Evolutionary conservation across 1,140 invertebrate species (phyloP), one percentile per base, ranked within the genome.

Genomic region (Cyphomyrmex costatus): DNA sequence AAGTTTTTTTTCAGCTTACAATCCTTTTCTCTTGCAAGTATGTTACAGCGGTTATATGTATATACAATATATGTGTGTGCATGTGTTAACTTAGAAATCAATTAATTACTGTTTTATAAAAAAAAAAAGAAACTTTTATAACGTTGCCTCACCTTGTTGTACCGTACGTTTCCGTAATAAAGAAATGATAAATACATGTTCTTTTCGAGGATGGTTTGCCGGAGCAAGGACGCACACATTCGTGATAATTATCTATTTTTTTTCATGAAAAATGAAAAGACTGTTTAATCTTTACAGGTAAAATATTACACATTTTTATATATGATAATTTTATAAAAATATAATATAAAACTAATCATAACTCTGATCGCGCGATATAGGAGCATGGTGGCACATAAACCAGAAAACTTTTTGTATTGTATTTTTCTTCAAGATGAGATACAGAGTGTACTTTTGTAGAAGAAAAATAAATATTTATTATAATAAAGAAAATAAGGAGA

Each of bases 141-240:
- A 65, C 56, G 53, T 8, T n/a, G 51, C 65, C 85, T 88, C 60
- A 92, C 91, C 90, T 92, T 42, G 33, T 76, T 46, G 53, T 10
- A 1, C 30, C 10, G 21, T 51, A 49, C 10, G 86, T 73, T 89
- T 91, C 88, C 53, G 70, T 82, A 27, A 91, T 77, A 68, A 83
- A 88, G 71, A 92, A 92, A 51, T 85, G 78, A 73, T 91, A 92
- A 8, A 82, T 49, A 76, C 91, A 92, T 14, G 63, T 76, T 70
- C 83, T 92, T 82, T 51, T 88, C 46, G 84, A 83, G 42, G 61
- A 36, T 21, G 30, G 19, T 7, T 80, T 78, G 33, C 73, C 21
- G 49, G 36, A 63, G 63, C 92, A 92, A 14, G 76, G 42, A n/a
- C 92, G 82, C 30, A 65, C 63, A 74, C 92, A 92, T 76, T 90